A percentile compares a stretch with the other conserved stretches of the same genome.
Evolutionary conservation across 2,888 invertebrate species (phyloP).

Genomic region (Scaptodrosophila latifasciaeformis): DNA sequence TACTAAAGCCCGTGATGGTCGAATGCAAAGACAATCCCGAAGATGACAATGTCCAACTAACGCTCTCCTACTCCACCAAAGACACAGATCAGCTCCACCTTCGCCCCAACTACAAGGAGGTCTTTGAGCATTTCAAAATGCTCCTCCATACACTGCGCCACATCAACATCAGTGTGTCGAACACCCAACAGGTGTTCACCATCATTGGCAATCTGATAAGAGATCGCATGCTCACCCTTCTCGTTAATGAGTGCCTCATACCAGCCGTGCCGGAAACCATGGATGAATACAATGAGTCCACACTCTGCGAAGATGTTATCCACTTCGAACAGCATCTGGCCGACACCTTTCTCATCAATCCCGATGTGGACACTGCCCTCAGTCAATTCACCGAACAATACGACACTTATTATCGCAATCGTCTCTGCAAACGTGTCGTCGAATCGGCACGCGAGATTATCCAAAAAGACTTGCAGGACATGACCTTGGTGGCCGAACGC

Average conservation of each 20-base stretch:
- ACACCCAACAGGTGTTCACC: slow-evolving; percentile 65
- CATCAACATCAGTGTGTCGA: slow-evolving; percentile 69
- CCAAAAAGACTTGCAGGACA: slow-evolving; percentile 87
- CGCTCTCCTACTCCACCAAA: slow-evolving; percentile 71
- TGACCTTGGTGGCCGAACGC: slow-evolving; percentile 78
- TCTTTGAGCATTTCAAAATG: slow-evolving; percentile 65
- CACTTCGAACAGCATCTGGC: slow-evolving; percentile 81
- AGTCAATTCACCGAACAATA: slow-evolving; percentile 84
- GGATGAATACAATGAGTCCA: slow-evolving; percentile 82
- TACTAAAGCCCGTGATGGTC: slow-evolving; percentile 71
- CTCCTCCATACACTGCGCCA: slow-evolving; percentile 62
- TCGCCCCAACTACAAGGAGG: slow-evolving; percentile 71
- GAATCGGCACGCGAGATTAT: slow-evolving; percentile 83
- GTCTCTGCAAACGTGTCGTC: slow-evolving; percentile 83
- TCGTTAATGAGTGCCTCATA: slow-evolving; percentile 84
- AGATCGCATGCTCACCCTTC: slow-evolving; percentile 79
- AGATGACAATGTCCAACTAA: slow-evolving; percentile 54
- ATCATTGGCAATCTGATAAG: slow-evolving; percentile 78
- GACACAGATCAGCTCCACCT: slow-evolving; percentile 46
- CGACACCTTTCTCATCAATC: slow-evolving; percentile 77
- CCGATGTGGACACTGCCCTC: slow-evolving; percentile 78
- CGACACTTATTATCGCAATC: slow-evolving; percentile 85
- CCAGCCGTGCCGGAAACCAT: slow-evolving; percentile 86
- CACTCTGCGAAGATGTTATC: slow-evolving; percentile 80
- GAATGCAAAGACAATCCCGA: slow-evolving; percentile 57